These are phyloP conservation scores for Brachypterus glaber DNA, from an alignment of 2,888 invertebrate genomes.

Conservation along the genomic window DNA sequence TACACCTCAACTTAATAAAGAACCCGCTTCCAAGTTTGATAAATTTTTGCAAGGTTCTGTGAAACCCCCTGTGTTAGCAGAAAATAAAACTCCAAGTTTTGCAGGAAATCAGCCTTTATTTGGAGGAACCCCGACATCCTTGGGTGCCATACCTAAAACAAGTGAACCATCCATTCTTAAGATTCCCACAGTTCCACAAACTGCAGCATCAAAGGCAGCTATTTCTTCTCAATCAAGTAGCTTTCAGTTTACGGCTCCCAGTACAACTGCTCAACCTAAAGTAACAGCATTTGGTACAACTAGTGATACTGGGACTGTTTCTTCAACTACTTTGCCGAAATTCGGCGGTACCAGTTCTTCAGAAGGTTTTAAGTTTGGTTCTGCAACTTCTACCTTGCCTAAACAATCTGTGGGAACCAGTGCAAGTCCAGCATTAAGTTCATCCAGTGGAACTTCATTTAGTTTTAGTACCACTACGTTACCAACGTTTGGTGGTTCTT, in stretches of 20 bases:
- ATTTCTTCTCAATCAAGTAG: no score
- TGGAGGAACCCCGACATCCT: no score
- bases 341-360: slow-evolving; percentile 1
- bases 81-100: background rate
- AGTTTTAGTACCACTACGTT: slow-evolving; percentile 9
- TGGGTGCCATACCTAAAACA: no score
- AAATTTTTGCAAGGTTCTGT: background rate
- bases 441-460: slow-evolving; percentile 10
- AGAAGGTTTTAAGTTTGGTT: background rate
- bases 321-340: background rate
- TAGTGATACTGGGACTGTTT: background rate
- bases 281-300: no score
- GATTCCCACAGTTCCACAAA: no score
- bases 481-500: slow-evolving; percentile 1
- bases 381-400: background rate
- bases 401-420: no score
- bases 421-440: no score
- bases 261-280: no score
- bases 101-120: background rate
- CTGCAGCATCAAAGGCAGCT: no score
- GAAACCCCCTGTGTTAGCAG: background rate
- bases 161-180: no score
- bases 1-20: no score
- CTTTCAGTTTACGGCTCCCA: no score
- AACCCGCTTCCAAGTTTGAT: slow-evolving; percentile 1